Evolutionary conservation across 2,113 vertebrate species (phyloP).

Genomic region (Upupa epops): DNA sequence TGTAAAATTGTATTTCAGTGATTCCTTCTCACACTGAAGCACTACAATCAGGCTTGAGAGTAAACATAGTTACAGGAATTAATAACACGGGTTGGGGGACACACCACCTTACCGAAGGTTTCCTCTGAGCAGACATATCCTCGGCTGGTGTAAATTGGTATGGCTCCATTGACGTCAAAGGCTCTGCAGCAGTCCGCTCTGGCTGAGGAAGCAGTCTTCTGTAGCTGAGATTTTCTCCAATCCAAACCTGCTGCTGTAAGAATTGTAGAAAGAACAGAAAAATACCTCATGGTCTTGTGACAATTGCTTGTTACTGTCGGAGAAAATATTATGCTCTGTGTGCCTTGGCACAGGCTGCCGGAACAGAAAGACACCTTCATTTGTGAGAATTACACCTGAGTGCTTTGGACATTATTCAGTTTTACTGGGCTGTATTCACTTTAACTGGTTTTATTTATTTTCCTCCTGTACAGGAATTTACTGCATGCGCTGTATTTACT

Average conservation of each 20-base stretch:
- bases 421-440: constrained; percentile 66
- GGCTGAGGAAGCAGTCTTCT: constrained; percentile 28
- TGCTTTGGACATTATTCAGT: constrained; percentile 61
- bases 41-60: not conserved
- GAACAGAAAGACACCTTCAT: constrained; percentile 65
- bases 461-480: constrained; percentile 7
- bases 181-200: constrained; percentile 9
- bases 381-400: constrained; percentile 63
- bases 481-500: not conserved
- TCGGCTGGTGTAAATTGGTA: not conserved
- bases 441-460: constrained; percentile 68
- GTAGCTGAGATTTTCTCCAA: not conserved
- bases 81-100: not conserved
- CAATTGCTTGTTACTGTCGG: constrained; percentile 3
- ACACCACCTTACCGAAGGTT: not conserved
- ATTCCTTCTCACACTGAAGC: constrained; percentile 4
- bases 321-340: constrained; percentile 41
- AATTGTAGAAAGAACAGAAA: constrained; percentile 26
- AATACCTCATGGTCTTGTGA: constrained; percentile 26
- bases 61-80: constrained; percentile 25
- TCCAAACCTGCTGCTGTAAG: constrained; percentile 10
- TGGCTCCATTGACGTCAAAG: constrained; percentile 23
- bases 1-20: constrained; percentile 21
- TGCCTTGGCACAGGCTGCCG: not conserved
- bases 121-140: not conserved